phyloP scores from a whole-genome alignment of 2,888 invertebrate genomes.

The Podabrus alpinus region DNA sequence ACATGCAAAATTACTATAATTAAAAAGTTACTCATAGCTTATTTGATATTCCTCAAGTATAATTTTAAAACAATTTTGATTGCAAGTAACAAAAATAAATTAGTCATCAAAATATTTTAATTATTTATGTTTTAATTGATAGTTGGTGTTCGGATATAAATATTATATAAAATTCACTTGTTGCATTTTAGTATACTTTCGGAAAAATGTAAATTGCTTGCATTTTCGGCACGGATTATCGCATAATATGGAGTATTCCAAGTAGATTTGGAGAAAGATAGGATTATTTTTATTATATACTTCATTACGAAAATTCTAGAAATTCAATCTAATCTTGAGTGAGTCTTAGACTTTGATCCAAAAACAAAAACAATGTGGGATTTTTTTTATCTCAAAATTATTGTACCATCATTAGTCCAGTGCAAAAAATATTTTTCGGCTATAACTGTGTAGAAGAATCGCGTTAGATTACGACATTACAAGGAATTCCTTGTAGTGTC shows the following conservation, averaged over 20 bases:
- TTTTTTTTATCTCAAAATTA: not conserved
- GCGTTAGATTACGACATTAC: too few species aligned
- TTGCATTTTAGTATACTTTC: not conserved
- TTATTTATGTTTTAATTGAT: not conserved
- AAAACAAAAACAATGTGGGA: not conserved
- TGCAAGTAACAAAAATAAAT: not conserved
- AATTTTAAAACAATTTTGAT: not conserved
- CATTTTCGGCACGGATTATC: not conserved
- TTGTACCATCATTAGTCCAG: too few species aligned
- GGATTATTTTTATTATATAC: not conserved
- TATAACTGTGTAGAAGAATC: too few species aligned
- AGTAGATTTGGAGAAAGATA: not conserved
- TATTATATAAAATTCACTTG: not conserved
- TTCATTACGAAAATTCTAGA: not conserved
- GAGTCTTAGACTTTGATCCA: not conserved
- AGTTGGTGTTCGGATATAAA: too few species aligned
- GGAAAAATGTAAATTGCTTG: not conserved
- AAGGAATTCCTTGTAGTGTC: too few species aligned
- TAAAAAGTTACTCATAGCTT: not conserved
- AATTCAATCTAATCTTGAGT: not conserved
- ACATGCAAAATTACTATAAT: not conserved
- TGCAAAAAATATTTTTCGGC: too few species aligned
- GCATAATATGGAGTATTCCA: too few species aligned
- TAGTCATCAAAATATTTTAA: not conserved
- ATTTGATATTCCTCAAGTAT: not conserved